A percentile compares a stretch with the other conserved stretches of the same genome.
Evolutionary conservation across 2,797 vertebrate species (phyloP).

Genomic region (Parotocinclus haroldoi): DNA sequence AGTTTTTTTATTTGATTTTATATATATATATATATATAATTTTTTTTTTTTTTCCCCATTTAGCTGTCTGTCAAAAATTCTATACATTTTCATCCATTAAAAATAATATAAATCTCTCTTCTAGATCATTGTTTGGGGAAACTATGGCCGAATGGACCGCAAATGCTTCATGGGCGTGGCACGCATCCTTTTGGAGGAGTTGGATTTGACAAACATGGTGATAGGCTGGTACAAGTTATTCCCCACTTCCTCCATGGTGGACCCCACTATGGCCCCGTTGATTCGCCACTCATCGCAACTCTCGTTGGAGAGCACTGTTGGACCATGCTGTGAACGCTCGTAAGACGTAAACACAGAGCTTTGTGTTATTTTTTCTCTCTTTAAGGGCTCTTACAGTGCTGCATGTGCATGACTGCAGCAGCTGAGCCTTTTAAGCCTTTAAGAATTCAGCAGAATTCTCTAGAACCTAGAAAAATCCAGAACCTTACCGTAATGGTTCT

Average conservation of each 20-base stretch:
- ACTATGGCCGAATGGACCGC: slow-evolving; percentile 97
- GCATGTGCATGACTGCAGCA: slow-evolving; percentile 68
- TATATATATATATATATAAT: too few relatives aligned
- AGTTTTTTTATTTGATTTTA: too few relatives aligned
- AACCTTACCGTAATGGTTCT: slow-evolving; percentile 16
- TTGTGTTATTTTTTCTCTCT: slow-evolving; percentile 61
- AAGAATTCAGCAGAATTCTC: slow-evolving; percentile 32
- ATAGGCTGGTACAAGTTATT: slow-evolving; percentile 99
- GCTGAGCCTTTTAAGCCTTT: slow-evolving; percentile 49
- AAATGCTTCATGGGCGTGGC: slow-evolving; percentile 99
- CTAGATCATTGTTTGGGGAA: slow-evolving; percentile 98
- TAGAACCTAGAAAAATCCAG: slow-evolving; percentile 37
- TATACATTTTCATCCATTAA: background rate
- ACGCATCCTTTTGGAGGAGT: slow-evolving; percentile 93
- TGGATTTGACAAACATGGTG: slow-evolving; percentile 93
- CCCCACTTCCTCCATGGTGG: slow-evolving; percentile 97
- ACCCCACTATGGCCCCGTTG: slow-evolving; percentile 89
- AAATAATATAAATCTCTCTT: slow-evolving; percentile 1
- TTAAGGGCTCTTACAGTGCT: slow-evolving; percentile 68
- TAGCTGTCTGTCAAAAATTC: too few relatives aligned
- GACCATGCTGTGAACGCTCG: slow-evolving; percentile 92
- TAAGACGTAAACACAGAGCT: slow-evolving; percentile 66
- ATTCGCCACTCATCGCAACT: slow-evolving; percentile 97
- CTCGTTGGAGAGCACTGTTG: slow-evolving; percentile 96
- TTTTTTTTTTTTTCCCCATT: too few relatives aligned